Conservation (phyloP, 2,888 invertebrate species). For the Gerosis bhagava region DNA sequence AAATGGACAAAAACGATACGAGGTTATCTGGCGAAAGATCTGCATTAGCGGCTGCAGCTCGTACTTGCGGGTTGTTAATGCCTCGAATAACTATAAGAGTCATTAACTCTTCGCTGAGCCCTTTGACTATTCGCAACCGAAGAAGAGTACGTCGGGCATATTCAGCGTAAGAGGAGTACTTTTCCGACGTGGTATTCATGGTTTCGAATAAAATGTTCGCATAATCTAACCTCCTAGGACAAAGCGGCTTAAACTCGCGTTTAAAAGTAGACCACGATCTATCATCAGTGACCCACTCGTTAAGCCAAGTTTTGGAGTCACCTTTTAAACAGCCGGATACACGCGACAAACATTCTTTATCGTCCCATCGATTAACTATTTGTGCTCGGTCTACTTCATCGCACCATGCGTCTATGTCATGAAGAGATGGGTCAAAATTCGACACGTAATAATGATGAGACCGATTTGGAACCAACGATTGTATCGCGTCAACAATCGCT, state of each 20-base stretch:
- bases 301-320: background rate
- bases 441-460: background rate
- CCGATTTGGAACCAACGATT: background rate
- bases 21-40: background rate
- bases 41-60: background rate
- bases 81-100: background rate
- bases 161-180: background rate
- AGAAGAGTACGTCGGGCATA: background rate
- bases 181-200: background rate
- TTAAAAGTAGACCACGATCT: background rate
- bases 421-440: background rate
- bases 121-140: background rate
- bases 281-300: background rate
- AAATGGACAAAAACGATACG: background rate
- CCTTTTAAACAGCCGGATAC: background rate
- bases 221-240: background rate
- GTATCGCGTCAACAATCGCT: background rate
- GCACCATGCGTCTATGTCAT: conserved; percentile 3
- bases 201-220: background rate
- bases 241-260: background rate
- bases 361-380: background rate
- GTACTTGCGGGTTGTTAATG: background rate
- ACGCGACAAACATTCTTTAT: background rate
- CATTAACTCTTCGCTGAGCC: background rate
- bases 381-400: background rate